These are phyloP conservation scores for Dryocosmus kuriphilus DNA, from an alignment of 2,888 invertebrate species.

Conservation along the genomic window DNA sequence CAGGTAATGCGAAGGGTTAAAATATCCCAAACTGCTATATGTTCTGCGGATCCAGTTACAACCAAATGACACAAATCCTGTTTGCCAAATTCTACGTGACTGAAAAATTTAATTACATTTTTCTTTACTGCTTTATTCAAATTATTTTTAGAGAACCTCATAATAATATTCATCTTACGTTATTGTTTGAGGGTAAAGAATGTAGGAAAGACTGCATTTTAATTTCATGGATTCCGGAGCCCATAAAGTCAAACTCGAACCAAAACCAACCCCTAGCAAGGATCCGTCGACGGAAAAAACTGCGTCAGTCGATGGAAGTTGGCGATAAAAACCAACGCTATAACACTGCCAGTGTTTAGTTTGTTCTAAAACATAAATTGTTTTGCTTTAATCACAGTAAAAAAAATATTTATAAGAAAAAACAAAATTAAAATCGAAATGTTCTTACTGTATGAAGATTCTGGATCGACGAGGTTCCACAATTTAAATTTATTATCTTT, in stretches of 20 bases:
- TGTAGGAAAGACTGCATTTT: constrained; percentile 80
- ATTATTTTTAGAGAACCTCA: too few species aligned
- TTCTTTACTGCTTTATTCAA: background rate
- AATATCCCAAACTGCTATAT: constrained; percentile 86
- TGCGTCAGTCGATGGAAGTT: constrained; percentile 80
- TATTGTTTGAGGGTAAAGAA: constrained; percentile 73
- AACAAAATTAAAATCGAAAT: constrained; percentile 37
- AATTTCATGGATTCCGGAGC: constrained; percentile 81
- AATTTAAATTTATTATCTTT: constrained; percentile 85
- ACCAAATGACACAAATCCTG: constrained; percentile 80
- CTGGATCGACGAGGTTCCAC: constrained; percentile 82
- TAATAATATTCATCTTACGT: constrained; percentile 66
- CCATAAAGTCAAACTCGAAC: constrained; percentile 85
- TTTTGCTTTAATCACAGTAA: constrained; percentile 6
- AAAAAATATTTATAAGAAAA: background rate
- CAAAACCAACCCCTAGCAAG: constrained; percentile 85
- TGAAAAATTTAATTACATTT: constrained; percentile 28
- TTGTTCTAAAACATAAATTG: constrained; percentile 75
- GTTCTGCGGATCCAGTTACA: constrained; percentile 80
- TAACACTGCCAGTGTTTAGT: constrained; percentile 84
- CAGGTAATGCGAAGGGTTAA: constrained; percentile 85
- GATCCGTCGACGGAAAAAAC: constrained; percentile 89
- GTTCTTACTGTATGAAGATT: constrained; percentile 79
- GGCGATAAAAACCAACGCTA: constrained; percentile 82
- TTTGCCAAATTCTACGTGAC: constrained; percentile 79